Evolutionary conservation across 2,888 invertebrate species (phyloP), one percentile per base, ranked within the genome.

Genomic region (Drosophila nigricruria): DNA sequence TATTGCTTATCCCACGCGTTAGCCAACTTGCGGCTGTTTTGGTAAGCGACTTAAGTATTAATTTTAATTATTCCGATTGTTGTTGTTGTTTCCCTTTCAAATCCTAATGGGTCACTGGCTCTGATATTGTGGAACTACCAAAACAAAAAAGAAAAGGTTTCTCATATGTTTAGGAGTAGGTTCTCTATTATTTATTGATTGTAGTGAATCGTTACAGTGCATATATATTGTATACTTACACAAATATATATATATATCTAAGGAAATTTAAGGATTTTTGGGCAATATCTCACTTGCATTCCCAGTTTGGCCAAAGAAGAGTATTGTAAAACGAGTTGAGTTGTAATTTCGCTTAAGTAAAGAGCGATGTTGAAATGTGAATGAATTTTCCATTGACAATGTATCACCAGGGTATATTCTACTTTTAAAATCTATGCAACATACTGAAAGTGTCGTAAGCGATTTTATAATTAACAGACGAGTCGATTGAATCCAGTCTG

Each of bases 31-130:
- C 60, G 71, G 78, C 54, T n/a, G 53, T 61, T 60, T 54, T 53
- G 54, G 36, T 59, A 67, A 64, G 77, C 75, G 75, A 52, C 70
- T 70, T 62, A 61, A 57, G 57, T 32, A 63, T 69, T 73, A 69
- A 87, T 75, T 80, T 84, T 89, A 84, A 86, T 86, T 89, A 86
- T 80, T 77, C 49, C 70, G 59, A 66, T 74, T 74, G 53, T 58
- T 68, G 9, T 9, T 45, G 25, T 2, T 16, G 1, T 9, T n/a
- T 16, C 5, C 16, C 65, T 68, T 70, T 70, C 45, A 52, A 70
- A 70, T 68, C 58, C 49, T 80, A 62, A 43, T 40, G 30, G 64
- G 60, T 36, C 49, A 30, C 18, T 8, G 1, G 14, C 6, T 14
- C 49, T 5, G 18, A 8, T 12, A 49, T 12, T 49, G 27, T 6